Conservation (phyloP, 2,888 invertebrate species). For the Euphydryas editha region DNA sequence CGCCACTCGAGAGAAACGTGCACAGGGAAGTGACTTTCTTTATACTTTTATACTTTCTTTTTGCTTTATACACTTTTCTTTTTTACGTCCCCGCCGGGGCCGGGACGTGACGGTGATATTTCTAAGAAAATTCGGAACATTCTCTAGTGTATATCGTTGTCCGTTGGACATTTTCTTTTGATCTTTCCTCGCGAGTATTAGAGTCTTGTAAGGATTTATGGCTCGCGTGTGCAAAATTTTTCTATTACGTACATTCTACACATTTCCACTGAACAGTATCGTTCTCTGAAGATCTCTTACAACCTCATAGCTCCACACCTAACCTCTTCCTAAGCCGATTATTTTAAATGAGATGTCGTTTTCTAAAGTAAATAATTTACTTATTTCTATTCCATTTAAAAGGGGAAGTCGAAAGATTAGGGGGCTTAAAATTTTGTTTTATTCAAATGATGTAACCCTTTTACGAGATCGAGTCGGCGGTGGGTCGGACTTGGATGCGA, state of each 20-base stretch:
- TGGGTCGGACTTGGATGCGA: slow-evolving; percentile 61
- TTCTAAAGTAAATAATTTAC: slow-evolving; percentile 6
- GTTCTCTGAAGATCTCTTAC: background rate
- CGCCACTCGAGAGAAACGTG: slow-evolving; percentile 56
- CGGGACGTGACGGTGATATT: slow-evolving; percentile 59
- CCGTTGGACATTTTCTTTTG: slow-evolving; percentile 37
- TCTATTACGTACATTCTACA: slow-evolving; percentile 4
- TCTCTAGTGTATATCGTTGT: slow-evolving; percentile 34
- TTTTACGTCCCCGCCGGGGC: slow-evolving; percentile 68
- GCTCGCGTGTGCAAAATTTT: slow-evolving; percentile 22
- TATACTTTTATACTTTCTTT: slow-evolving; percentile 65
- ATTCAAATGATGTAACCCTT: slow-evolving; percentile 58
- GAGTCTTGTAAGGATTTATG: slow-evolving; percentile 39
- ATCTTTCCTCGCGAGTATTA: slow-evolving; percentile 32
- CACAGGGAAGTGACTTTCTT: slow-evolving; percentile 72
- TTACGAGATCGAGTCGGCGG: slow-evolving; percentile 59
- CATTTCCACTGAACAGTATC: background rate
- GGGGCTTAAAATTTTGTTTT: slow-evolving; percentile 49
- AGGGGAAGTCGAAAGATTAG: slow-evolving; percentile 45
- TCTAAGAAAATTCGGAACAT: slow-evolving; percentile 45
- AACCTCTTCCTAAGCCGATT: background rate
- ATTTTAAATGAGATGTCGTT: background rate
- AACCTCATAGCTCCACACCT: background rate
- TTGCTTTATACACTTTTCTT: slow-evolving; percentile 66
- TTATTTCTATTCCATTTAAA: slow-evolving; percentile 17